These are phyloP conservation scores for Euschistus heros DNA, from an alignment of 1,140 invertebrate species.

Conservation along the genomic window DNA sequence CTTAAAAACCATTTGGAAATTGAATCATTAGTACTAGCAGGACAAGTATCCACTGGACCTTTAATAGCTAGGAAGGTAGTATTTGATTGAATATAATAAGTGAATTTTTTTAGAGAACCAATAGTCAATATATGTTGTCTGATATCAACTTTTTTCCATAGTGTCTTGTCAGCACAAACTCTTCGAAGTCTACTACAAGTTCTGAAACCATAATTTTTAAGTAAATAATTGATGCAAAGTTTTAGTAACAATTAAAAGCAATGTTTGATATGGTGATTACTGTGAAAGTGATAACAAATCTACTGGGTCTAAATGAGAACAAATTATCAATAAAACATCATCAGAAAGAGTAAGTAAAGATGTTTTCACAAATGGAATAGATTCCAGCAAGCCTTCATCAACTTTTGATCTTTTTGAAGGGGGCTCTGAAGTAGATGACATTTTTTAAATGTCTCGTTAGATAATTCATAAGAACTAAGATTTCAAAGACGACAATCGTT, in stretches of 20 bases:
- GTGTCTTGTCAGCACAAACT: constrained; percentile 39
- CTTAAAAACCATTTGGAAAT: constrained; percentile 36
- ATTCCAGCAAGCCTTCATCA: no score
- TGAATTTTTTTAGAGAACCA: constrained; percentile 35
- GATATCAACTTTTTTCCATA: constrained; percentile 43
- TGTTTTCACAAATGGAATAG: neutral
- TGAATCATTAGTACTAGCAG: constrained; percentile 19
- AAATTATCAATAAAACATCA: constrained; percentile 42
- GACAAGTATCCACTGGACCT: constrained; percentile 9
- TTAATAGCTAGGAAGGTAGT: constrained; percentile 22
- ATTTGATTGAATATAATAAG: constrained; percentile 9
- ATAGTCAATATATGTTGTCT: constrained; percentile 34
- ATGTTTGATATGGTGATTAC: constrained; percentile 33
- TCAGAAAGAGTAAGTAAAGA: constrained; percentile 38
- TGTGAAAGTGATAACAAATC: constrained; percentile 40
- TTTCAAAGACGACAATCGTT: no score
- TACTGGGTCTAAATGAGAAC: constrained; percentile 39
- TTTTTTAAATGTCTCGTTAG: no score
- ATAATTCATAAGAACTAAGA: no score
- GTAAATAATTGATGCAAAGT: neutral
- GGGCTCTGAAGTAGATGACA: no score
- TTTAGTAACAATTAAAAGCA: neutral
- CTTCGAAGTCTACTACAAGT: constrained; percentile 38
- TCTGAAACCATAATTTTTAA: constrained; percentile 29
- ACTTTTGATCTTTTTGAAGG: no score